Evolutionary conservation across 2,113 vertebrate genomes (phyloP).

Genomic region (Tamias sibiricus): DNA sequence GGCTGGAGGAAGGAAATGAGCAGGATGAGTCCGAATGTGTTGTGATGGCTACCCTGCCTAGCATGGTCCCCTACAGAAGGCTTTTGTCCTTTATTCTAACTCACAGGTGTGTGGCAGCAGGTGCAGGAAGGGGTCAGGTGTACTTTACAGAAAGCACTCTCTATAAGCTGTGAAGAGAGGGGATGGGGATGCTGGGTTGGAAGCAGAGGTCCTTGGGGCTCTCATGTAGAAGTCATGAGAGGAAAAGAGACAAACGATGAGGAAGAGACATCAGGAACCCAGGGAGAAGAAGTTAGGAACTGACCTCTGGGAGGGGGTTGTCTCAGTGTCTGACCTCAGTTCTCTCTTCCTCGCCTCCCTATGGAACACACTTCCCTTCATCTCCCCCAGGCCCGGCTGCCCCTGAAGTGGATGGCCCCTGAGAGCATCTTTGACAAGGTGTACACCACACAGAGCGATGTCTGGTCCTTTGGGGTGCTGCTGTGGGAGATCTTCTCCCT

Average conservation of each 20-base stretch:
- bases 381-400: conserved; percentile 93
- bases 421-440: conserved; percentile 99
- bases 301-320: accelerated
- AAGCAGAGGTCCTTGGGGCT: neutral
- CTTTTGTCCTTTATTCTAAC: neutral
- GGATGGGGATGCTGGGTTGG: neutral
- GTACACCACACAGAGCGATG: conserved; percentile 98
- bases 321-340: neutral
- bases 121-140: neutral
- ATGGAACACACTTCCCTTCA: neutral
- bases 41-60: neutral
- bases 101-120: neutral
- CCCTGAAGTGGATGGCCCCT: conserved; percentile 99
- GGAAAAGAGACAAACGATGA: too few species aligned
- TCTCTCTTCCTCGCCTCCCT: neutral
- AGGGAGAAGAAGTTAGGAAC: too few species aligned
- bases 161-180: neutral
- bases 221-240: neutral
- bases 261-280: neutral
- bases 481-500: conserved; percentile 99
- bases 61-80: neutral
- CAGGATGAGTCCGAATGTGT: neutral
- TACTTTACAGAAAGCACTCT: neutral
- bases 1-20: neutral
- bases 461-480: conserved; percentile 99